These are phyloP conservation scores for Eublepharis macularius DNA, from an alignment of 2,113 vertebrate species.

Conservation along the genomic window DNA sequence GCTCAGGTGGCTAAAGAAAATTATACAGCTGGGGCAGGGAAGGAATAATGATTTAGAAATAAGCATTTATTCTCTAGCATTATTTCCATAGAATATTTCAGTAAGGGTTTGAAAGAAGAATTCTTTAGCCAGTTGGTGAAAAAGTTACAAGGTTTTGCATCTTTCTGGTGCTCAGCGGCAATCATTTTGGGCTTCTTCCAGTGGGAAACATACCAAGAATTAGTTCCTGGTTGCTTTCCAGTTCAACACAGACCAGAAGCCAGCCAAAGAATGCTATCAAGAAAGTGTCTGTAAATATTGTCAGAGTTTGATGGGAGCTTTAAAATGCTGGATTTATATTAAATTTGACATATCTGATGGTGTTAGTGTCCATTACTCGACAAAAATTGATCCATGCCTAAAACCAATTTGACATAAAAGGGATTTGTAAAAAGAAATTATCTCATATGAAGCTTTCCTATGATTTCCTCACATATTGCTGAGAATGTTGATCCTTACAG, in stretches of 20 bases:
- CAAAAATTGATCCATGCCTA: not conserved
- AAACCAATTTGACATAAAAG: not conserved
- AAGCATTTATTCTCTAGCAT: not conserved
- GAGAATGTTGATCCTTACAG: not conserved
- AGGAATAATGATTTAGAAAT: not conserved
- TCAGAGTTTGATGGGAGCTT: conserved; percentile 34
- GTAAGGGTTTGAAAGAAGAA: not conserved
- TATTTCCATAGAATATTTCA: not conserved
- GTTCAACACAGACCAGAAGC: not conserved
- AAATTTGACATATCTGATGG: not conserved
- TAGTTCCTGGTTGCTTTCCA: not conserved
- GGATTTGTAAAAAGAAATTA: not conserved
- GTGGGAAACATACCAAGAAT: not conserved
- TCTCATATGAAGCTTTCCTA: not conserved
- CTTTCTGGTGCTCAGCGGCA: not conserved
- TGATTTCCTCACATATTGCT: not conserved
- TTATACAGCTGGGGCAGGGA: not conserved
- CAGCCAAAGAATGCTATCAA: not conserved
- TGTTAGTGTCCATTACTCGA: not conserved
- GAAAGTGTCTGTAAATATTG: conserved; percentile 33
- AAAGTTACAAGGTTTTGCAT: not conserved
- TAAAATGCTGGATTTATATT: not conserved
- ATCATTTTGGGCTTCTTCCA: not conserved
- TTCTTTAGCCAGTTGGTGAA: not conserved
- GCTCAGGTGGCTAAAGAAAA: not conserved